A percentile compares a stretch with the other conserved stretches of the same genome.
phyloP scores from a whole-genome alignment of 2,113 vertebrate genomes.

The Calyptomena viridis region DNA sequence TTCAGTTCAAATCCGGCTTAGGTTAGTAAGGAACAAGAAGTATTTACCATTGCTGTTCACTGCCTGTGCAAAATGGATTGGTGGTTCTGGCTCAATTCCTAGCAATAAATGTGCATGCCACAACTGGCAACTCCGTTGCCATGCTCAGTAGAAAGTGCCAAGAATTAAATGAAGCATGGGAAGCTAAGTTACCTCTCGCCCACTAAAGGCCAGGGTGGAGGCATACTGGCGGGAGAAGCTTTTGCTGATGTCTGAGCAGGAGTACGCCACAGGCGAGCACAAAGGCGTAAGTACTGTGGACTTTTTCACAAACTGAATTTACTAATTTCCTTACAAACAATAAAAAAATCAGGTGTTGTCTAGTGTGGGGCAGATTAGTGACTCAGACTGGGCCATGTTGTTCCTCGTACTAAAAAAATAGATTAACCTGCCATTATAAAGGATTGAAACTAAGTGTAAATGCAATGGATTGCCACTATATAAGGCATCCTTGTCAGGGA shows the following conservation, averaged over 20 bases:
- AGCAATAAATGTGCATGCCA: slow-evolving; percentile 39
- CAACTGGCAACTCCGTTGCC: slow-evolving; percentile 22
- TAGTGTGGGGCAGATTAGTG: not conserved
- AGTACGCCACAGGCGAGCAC: not conserved
- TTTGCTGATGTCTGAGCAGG: not conserved
- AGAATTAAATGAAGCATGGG: slow-evolving; percentile 31
- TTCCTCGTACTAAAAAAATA: not conserved
- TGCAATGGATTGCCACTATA: not conserved
- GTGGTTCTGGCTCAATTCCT: slow-evolving; percentile 41
- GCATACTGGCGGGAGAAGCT: not conserved
- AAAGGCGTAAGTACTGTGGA: not conserved
- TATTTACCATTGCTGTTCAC: slow-evolving; percentile 24
- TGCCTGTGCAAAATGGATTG: slow-evolving; percentile 30
- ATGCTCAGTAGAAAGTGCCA: slow-evolving; percentile 2
- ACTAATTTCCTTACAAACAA: not conserved
- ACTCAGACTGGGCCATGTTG: not conserved
- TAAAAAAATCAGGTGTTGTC: not conserved
- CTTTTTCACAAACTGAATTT: not conserved
- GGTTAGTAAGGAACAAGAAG: slow-evolving; percentile 20
- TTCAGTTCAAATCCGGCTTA: not conserved
- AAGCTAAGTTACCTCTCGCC: slow-evolving; percentile 10
- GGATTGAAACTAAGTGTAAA: not conserved
- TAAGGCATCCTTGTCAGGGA: not conserved
- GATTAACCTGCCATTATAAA: not conserved
- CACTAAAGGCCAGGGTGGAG: not conserved